Evolutionary conservation across 35 echinoderm and acorn worm species (phyloP).

Genomic region (Apostichopus parvimensis): DNA sequence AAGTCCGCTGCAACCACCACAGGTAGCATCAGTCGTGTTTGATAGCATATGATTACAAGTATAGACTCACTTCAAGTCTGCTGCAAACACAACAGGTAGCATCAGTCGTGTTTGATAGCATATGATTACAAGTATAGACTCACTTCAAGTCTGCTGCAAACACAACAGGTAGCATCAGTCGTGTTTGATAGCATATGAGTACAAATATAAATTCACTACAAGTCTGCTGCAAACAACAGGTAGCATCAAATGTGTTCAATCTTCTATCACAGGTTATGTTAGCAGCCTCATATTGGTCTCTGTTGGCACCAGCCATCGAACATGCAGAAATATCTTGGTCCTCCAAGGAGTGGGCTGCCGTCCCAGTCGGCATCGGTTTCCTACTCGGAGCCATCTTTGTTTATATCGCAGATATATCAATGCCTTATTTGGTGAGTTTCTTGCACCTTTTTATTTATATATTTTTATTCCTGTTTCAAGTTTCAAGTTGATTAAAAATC

Average conservation of each 20-base stretch:
- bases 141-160: too few species aligned
- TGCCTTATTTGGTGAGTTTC: conserved; percentile 77
- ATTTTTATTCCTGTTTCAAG: neutral
- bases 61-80: too few species aligned
- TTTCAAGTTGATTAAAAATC: neutral
- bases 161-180: too few species aligned
- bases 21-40: too few species aligned
- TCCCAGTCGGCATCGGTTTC: conserved; percentile 84
- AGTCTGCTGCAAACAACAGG: too few species aligned
- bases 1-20: too few species aligned
- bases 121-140: too few species aligned
- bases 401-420: conserved; percentile 75
- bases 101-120: too few species aligned
- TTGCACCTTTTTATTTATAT: neutral
- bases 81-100: too few species aligned
- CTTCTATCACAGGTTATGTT: conserved; percentile 84
- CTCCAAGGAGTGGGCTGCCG: conserved; percentile 69
- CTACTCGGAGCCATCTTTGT: conserved; percentile 82
- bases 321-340: conserved; percentile 69
- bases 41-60: too few species aligned
- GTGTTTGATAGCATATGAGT: too few species aligned
- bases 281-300: conserved; percentile 94
- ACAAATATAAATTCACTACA: too few species aligned
- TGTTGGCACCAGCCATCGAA: conserved; percentile 94
- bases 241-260: neutral